Base-by-base conservation (phyloP, 2,888 invertebrate genomes). In the Caenorhabditis doughertyi region DNA sequence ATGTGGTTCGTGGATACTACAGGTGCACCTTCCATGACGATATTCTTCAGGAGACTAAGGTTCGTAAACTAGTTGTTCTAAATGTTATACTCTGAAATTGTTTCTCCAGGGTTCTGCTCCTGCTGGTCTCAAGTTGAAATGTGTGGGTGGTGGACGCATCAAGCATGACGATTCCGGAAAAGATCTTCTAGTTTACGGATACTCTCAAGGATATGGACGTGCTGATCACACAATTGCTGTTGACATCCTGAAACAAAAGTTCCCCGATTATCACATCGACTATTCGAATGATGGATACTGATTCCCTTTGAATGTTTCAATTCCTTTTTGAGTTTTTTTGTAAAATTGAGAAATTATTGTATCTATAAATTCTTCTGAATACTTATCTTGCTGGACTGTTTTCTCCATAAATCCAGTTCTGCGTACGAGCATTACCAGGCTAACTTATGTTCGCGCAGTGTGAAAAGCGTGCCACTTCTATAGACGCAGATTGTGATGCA, bases 61-160 rank as follows among this genome's bases (percentile, higher is more conserved):
- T 83, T 25, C 9, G 7, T n/a, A 9, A 39, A n/a, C n/a, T n/a
- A n/a, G n/a, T n/a, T n/a, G n/a, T 39, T 39, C 4, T 8, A 9
- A 39, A 16, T 39, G 5, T 39, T n/a, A n/a, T n/a, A 9, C 16
- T 39, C 39, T 8, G 16, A 39, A 13, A 39, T 3, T 39, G 9
- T 9, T 9, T 39, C 58, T 70, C 47, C 68, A 70, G 70, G n/a
- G 21, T 4, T 44, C 70, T 16, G 74, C 74, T 18, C 51, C 74
- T 51, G 21, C 56, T 11, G 82, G 51, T 21, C 77, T 88, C 70
- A 85, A 85, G 11, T 29, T 85, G 79, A 82, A 83, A 90, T 96
- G 97, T 86, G 92, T 96, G 16, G 98, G 98, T 4, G 98, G 98
- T 23, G 98, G 98, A 16, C 94, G 97, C 90, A 97, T 98, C 89